These are phyloP conservation scores for Cepaea hortensis DNA, from an alignment of 2,888 invertebrate genomes.

Conservation along the genomic window DNA sequence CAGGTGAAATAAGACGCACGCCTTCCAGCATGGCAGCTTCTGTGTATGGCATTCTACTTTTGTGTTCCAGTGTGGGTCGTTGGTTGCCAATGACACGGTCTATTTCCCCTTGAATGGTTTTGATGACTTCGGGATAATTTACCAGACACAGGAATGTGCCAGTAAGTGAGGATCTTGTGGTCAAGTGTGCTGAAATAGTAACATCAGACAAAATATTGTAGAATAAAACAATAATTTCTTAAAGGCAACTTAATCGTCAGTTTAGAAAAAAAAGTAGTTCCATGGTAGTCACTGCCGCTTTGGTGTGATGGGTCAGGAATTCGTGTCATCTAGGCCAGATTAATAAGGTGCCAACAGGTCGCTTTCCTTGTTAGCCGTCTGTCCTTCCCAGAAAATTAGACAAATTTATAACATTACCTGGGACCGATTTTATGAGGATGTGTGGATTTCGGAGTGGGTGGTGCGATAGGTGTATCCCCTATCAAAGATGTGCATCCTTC, in stretches of 20 bases:
- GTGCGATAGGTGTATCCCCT: too few species aligned
- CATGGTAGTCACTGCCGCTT: too few species aligned
- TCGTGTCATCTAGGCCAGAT: too few species aligned
- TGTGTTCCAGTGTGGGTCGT: constrained; percentile 50
- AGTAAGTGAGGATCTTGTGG: constrained; percentile 52
- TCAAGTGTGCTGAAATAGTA: constrained; percentile 36
- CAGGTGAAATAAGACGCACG: neutral
- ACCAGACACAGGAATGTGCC: constrained; percentile 56
- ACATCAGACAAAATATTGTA: neutral
- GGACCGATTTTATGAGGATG: too few species aligned
- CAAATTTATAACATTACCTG: too few species aligned
- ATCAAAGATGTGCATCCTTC: too few species aligned
- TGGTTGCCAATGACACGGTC: constrained; percentile 51
- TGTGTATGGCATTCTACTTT: constrained; percentile 50
- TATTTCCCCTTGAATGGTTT: constrained; percentile 55
- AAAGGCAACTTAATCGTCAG: neutral
- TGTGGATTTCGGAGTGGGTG: too few species aligned
- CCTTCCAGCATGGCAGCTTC: constrained; percentile 50
- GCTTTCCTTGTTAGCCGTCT: too few species aligned
- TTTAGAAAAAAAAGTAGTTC: neutral
- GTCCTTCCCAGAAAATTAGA: too few species aligned
- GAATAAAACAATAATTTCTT: neutral
- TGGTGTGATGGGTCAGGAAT: too few species aligned
- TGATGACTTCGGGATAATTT: constrained; percentile 55
- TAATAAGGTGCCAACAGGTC: too few species aligned